Evolutionary conservation across 2,113 vertebrate species (phyloP), one percentile per base, ranked within the genome.

Genomic region (Corynorhinus townsendii): DNA sequence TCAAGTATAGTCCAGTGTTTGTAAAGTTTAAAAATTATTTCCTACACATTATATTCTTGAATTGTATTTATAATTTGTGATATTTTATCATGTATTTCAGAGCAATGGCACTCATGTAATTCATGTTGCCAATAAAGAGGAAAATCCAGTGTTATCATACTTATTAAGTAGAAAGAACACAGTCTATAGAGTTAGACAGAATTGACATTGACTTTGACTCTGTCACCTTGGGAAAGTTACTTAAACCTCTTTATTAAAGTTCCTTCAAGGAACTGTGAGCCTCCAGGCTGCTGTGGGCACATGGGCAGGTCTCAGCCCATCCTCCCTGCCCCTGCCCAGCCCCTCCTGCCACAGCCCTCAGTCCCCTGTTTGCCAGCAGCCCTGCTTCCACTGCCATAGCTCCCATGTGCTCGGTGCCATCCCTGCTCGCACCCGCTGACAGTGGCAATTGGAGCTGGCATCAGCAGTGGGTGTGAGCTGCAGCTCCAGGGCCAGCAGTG

Each of bases 61-160:
- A 80, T 35, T 81, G 54, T 79, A 52, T 49, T 68, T 35, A 38
- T 92, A 88, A 86, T 86, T 85, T n/a, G 14, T 72, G 17, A 4
- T 40, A 71, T n/a, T 76, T 89, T 45, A 71, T 71, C 52, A 84
- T 22, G 2, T 45, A 40, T 85, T 72, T 72, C 15, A 62, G 68
- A 93, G 4, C 4, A 59, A 22, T 56, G 7, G 3, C 11, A 85
- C 4, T 77, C 14, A 59, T 26, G 47, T 16, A 47, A 4, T 56
- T 76, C 26, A 12, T 40, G 1, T 45, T 92, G 12, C 28, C 77
- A 9, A 4, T 35, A 82, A 73, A 33, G 11, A 76, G 14, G 22
- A 87, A 49, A 93, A 47, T n/a, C 4, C 16, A 76, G 11, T 24
- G 9, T 73, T 45, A 79, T 22, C 17, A 59, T 69, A 66, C 7